Percentiles rank a stretch among this genome's conserved stretches.
These are phyloP conservation scores for Sebastes jordani DNA, from an alignment of 2,797 vertebrate genomes.

Conservation along the genomic window DNA sequence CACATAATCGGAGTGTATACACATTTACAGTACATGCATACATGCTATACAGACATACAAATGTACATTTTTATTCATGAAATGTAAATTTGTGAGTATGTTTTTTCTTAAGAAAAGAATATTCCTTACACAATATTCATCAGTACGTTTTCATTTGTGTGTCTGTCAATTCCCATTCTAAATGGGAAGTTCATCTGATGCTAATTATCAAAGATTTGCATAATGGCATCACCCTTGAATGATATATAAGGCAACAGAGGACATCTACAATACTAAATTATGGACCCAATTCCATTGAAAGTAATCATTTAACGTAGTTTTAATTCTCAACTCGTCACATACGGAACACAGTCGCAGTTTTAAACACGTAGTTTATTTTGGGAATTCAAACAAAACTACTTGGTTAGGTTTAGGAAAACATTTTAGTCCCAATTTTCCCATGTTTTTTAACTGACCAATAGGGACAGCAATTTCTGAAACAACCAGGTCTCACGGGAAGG, in stretches of 20 bases:
- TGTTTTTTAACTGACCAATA: too few species aligned
- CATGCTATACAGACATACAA: background rate
- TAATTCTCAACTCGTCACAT: background rate
- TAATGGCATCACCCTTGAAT: background rate
- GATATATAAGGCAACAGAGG: background rate
- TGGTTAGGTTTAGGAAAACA: background rate
- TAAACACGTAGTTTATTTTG: too few species aligned
- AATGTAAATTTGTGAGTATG: background rate
- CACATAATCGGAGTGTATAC: background rate
- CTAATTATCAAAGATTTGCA: constrained; percentile 5
- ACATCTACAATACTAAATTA: background rate
- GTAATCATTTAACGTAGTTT: background rate
- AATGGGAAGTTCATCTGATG: background rate
- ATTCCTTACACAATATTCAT: background rate
- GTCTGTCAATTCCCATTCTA: background rate
- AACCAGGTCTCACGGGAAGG: too few species aligned
- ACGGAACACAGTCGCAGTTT: too few species aligned
- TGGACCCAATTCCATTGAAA: background rate
- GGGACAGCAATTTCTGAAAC: too few species aligned
- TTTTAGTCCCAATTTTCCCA: too few species aligned
- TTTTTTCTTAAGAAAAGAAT: background rate
- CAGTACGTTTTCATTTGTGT: background rate
- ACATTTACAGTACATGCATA: background rate
- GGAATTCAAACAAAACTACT: background rate
- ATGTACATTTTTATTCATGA: background rate